These are phyloP conservation scores for Papilio polyxenes DNA, from an alignment of 1,140 invertebrate genomes.

Conservation along the genomic window DNA sequence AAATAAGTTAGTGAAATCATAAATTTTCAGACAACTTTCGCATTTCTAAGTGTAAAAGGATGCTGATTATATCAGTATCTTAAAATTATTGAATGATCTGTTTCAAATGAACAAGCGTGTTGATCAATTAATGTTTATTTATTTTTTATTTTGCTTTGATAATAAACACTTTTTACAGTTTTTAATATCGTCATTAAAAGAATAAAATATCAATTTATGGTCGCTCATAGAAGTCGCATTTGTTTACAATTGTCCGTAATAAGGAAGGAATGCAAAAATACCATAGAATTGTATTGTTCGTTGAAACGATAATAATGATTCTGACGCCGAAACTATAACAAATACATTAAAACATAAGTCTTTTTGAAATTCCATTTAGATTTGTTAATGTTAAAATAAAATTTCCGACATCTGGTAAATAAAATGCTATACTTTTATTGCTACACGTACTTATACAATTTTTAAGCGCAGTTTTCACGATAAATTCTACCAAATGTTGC, in stretches of 20 bases:
- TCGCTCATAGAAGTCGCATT: background rate
- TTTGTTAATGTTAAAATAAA: background rate
- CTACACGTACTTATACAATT: no score
- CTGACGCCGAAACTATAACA: background rate
- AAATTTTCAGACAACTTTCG: no score
- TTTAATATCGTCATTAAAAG: no score
- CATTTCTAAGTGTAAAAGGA: no score
- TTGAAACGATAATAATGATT: background rate
- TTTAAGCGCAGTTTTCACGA: background rate
- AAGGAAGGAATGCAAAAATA: slow-evolving; percentile 16
- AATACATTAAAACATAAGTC: background rate
- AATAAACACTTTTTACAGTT: no score
- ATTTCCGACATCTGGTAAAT: background rate
- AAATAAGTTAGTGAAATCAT: no score
- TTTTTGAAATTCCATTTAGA: slow-evolving; percentile 1
- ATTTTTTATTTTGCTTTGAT: no score
- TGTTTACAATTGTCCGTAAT: slow-evolving; percentile 9
- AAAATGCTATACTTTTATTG: background rate
- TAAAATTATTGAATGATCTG: no score
- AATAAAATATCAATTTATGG: background rate
- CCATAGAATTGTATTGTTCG: slow-evolving; percentile 14
- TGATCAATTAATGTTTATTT: no score
- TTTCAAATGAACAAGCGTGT: no score
- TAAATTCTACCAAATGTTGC: background rate
- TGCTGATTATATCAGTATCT: no score